Evolutionary conservation across 2,113 vertebrate species (phyloP).

Genomic region (Bostrychus sinensis): DNA sequence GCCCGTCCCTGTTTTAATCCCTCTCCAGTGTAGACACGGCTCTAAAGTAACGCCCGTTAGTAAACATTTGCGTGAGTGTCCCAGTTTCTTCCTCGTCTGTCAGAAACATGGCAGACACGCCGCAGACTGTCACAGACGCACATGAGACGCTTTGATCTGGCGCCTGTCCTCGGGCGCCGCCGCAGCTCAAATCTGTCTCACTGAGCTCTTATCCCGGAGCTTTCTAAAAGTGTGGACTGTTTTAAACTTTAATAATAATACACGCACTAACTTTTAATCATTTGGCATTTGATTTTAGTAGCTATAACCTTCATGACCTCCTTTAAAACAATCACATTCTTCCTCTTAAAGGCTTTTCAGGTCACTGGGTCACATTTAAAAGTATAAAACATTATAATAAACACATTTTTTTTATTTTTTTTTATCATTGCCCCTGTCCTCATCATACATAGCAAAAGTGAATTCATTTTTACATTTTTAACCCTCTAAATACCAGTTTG

Average conservation of each 20-base stretch:
- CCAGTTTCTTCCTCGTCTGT: slow-evolving; percentile 53
- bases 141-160: slow-evolving; percentile 48
- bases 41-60: slow-evolving; percentile 43
- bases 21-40: neutral
- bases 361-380: too few species aligned
- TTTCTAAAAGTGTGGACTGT: slow-evolving; percentile 3
- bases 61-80: slow-evolving; percentile 46
- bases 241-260: neutral
- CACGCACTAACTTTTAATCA: neutral
- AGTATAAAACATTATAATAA: too few species aligned
- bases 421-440: too few species aligned
- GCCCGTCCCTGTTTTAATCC: too few species aligned
- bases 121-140: slow-evolving; percentile 45
- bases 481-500: too few species aligned
- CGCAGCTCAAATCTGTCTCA: slow-evolving; percentile 17
- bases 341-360: too few species aligned
- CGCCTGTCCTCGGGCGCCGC: slow-evolving; percentile 44
- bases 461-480: too few species aligned
- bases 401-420: too few species aligned
- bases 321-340: too few species aligned
- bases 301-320: too few species aligned
- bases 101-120: slow-evolving; percentile 37
- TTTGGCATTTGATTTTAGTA: neutral
- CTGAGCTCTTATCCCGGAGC: slow-evolving; percentile 18
- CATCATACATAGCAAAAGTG: too few species aligned